These are phyloP conservation scores for Tetragnatha versicolor DNA, from an alignment of 1,140 invertebrate genomes.

Conservation along the genomic window DNA sequence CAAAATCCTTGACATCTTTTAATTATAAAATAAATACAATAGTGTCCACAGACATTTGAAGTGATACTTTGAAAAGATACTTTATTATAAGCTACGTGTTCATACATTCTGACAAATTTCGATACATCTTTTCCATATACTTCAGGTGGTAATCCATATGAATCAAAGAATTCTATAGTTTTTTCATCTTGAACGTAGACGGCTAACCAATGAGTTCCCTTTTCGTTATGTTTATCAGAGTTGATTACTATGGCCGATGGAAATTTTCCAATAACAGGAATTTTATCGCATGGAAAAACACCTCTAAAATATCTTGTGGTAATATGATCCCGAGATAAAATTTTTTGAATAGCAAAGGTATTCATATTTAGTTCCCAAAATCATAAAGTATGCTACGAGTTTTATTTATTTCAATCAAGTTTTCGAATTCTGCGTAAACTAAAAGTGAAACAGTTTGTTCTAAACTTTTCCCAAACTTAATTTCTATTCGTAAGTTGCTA, in stretches of 20 bases:
- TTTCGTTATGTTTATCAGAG: not conserved
- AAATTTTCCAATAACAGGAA: not conserved
- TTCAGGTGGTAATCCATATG: not conserved
- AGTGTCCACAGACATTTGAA: not conserved
- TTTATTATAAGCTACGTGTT: not conserved
- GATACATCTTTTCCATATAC: not conserved
- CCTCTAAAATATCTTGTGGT: not conserved
- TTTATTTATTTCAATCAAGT: not conserved
- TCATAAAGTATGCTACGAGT: not conserved
- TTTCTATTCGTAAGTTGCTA: constrained; percentile 3
- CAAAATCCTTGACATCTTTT: too few species aligned
- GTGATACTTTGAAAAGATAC: not conserved
- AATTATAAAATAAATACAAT: constrained; percentile 5
- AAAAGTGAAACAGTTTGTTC: too few species aligned
- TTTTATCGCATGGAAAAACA: not conserved
- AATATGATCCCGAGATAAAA: not conserved
- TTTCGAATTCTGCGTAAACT: too few species aligned
- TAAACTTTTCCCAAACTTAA: too few species aligned
- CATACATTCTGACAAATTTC: not conserved
- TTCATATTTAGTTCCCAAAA: not conserved
- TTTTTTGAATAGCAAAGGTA: not conserved
- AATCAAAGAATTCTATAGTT: not conserved
- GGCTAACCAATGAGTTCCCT: not conserved
- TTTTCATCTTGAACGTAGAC: not conserved
- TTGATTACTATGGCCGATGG: not conserved